Base-by-base conservation (phyloP, 2,888 invertebrate species). In the Acronicta alni region DNA sequence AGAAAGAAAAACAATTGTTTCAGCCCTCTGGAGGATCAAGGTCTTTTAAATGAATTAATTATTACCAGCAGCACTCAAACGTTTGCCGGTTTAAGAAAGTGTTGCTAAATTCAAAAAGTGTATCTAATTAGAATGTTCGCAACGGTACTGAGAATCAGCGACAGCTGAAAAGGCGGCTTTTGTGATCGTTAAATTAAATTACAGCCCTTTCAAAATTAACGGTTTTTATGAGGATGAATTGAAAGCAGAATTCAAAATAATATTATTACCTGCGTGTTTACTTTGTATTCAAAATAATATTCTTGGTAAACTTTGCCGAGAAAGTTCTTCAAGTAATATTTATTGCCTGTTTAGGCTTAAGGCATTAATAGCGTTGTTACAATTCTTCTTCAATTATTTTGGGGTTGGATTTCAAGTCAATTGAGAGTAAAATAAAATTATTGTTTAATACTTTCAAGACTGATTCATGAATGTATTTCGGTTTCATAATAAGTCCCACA, bases 151-250 rank as follows among this genome's bases (percentile, higher is more conserved):
- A 37, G 51, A 58, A 64, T 46, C 37, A 0, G 16, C 18, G 38
- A 46, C 47, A 16, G 43, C 30, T 23, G 32, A 20, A 17, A 37
- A 52, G 14, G 18, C n/a, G 18, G 38, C n/a, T 38, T 37, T 38
- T 60, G 45, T 46, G 7, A 63, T 63, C 45, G 26, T 53, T 18
- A 30, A 44, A 58, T 59, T 47, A 26, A 52, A 58, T 43, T 51
- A 17, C 17, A 49, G 32, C 23, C 38, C 47, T 43, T 15, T 43
- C 8, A n/a, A 17, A 35, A 47, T 43, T 57, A 18, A 18, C 23
- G 20, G 42, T 47, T 42, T 51, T 23, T 43, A 49, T 43, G 23
- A 9, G 14, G 47, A 38, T 43, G 0, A 65, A 26, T 65, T 26
- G 7, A 30, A n/a, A 12, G 39, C 12, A 32, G 23, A 42, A 20